Evolutionary conservation across 2,113 vertebrate species (phyloP).

Genomic region (Todiramphus saurophagus): DNA sequence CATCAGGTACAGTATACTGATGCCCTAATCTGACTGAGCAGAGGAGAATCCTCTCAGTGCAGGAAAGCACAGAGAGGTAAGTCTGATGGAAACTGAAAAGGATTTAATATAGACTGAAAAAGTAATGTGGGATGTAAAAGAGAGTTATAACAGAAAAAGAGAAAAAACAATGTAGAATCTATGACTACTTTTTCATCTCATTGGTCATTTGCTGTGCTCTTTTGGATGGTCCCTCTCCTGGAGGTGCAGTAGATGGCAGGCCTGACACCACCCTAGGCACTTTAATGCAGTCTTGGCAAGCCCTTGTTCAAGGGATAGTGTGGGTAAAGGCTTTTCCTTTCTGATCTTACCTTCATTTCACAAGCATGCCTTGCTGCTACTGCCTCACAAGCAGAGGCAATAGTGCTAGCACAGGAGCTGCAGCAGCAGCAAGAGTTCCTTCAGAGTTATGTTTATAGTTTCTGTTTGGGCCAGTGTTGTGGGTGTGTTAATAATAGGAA

Average conservation of each 20-base stretch:
- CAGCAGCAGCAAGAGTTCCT: neutral
- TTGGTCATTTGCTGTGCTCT: neutral
- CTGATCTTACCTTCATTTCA: neutral
- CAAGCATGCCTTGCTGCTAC: neutral
- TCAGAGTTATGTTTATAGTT: neutral
- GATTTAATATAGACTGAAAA: neutral
- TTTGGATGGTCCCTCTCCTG: neutral
- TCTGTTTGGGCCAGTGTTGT: neutral
- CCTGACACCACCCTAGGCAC: neutral
- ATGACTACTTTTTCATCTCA: neutral
- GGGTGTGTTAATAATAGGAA: neutral
- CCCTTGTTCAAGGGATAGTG: neutral
- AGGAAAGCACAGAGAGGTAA: neutral
- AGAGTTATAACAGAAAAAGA: neutral
- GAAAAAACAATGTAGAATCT: neutral
- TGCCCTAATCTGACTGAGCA: neutral
- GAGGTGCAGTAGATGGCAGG: neutral
- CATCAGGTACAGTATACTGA: neutral
- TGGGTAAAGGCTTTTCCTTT: neutral
- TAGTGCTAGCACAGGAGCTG: neutral
- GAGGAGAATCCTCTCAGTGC: neutral
- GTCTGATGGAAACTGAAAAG: neutral
- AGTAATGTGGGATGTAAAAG: fast-evolving
- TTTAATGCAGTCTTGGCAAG: neutral
- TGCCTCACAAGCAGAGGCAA: neutral